Percentiles rank a stretch among this genome's conserved stretches.
These are phyloP conservation scores for Drosophila putrida DNA, from an alignment of 2,888 invertebrate genomes.

Conservation along the genomic window DNA sequence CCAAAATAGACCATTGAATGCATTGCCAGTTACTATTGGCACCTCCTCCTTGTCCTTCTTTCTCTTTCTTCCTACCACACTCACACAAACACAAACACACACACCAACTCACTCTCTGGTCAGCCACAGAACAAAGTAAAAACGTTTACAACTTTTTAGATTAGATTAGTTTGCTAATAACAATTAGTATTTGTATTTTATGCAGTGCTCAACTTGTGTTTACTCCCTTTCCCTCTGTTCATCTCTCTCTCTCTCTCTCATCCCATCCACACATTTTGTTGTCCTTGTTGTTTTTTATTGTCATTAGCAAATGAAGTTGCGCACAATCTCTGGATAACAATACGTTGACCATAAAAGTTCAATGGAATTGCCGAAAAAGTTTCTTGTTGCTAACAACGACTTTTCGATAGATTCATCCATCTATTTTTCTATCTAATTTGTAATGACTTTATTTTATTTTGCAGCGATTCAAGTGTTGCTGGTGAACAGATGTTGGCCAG, in stretches of 20 bases:
- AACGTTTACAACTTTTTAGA: conserved; percentile 83
- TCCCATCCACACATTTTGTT: conserved; percentile 11
- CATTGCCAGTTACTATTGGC: conserved; percentile 56
- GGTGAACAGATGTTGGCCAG: conserved; percentile 19
- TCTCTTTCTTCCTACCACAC: background rate
- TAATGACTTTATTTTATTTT: conserved; percentile 43
- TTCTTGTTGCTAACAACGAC: conserved; percentile 35
- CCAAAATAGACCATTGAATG: conserved; percentile 71
- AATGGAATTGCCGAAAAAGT: conserved; percentile 55
- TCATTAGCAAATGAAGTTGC: conserved; percentile 78
- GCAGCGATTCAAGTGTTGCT: conserved; percentile 40
- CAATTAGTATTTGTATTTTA: conserved; percentile 84
- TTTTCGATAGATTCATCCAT: conserved; percentile 29
- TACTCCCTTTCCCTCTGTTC: background rate
- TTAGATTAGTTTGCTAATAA: conserved; percentile 85
- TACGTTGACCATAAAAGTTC: conserved; percentile 67
- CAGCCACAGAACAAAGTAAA: conserved; percentile 74
- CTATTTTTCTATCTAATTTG: conserved; percentile 23
- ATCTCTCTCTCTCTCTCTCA: conserved; percentile 1
- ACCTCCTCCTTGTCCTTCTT: conserved; percentile 5
- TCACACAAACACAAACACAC: background rate
- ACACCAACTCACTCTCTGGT: conserved; percentile 40
- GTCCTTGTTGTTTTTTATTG: conserved; percentile 65
- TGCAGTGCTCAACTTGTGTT: conserved; percentile 66
- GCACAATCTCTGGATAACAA: conserved; percentile 24